Base-by-base conservation (phyloP, 2,888 invertebrate species). In the Dynastes maya region DNA sequence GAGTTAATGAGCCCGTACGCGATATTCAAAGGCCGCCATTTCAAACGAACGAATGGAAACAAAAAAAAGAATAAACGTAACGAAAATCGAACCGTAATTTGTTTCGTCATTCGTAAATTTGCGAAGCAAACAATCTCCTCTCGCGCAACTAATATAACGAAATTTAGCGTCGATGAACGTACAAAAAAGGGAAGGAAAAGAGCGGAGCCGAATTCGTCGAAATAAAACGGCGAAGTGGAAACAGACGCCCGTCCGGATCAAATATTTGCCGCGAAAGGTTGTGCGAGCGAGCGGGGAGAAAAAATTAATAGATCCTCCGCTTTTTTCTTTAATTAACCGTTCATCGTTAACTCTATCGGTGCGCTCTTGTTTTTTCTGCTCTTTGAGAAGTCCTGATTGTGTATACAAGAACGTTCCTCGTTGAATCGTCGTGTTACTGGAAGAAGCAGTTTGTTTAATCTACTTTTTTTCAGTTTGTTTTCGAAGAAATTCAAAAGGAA, bases 71-170 rank as follows among this genome's bases (percentile, higher is more conserved):
- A 22, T 22, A 9, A 58, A 9, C 11, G 8, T 58, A 22, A 16
- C 55, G 55, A 40, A 45, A 16, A 37, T 45, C 40, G 45, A 65
- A 40, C 40, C 6, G 40, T 65, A 65, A 65, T 67, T 67, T 22
- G 65, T 27, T 67, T 67, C 65, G 45, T 67, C 45, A 40, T 40
- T 67, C 40, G 65, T 45, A 37, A 67, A 67, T 67, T 67, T 67
- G 65, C 65, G 45, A 67, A 45, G 65, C 45, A 67, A 67, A 67
- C 65, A 67, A 22, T 40, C 65, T 2, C 16, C 40, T n/a, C 55
- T 37, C 16, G 22, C 16, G 16, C 55, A 65, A 67, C 49, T 67
- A 67, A 45, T 45, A 40, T 45, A 45, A 40, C 65, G 40, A 67
- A 67, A 49, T 67, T 67, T 40, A 45, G 0, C 65, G 45, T n/a